Evolutionary conservation across 1,140 invertebrate species (phyloP).

Genomic region (Neuroterus valhalla): DNA sequence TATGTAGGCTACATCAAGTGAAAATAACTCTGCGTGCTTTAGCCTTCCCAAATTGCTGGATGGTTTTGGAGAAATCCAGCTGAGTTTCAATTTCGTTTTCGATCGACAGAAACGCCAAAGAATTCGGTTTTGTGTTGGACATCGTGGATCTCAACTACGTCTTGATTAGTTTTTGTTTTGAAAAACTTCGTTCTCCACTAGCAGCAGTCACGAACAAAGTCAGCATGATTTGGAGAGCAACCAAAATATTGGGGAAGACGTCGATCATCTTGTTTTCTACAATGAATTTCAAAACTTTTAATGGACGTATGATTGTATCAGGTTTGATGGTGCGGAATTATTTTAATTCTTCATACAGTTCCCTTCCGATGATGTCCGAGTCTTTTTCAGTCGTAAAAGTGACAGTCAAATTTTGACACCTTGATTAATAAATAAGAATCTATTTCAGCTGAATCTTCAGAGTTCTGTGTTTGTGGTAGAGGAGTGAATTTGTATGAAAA

Average conservation of each 20-base stretch:
- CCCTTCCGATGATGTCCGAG: neutral
- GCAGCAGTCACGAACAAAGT: slow-evolving; percentile 4
- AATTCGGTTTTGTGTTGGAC: neutral
- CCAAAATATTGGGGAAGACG: neutral
- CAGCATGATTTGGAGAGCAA: neutral
- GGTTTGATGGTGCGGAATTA: neutral
- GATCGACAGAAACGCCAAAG: neutral
- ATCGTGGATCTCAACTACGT: neutral
- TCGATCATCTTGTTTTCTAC: neutral
- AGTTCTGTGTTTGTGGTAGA: neutral
- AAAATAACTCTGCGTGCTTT: slow-evolving; percentile 5
- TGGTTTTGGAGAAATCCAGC: neutral
- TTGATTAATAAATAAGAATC: neutral
- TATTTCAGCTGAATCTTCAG: neutral
- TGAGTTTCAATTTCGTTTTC: neutral
- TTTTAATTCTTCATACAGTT: slow-evolving; percentile 5
- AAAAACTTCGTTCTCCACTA: no score
- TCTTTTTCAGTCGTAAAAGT: neutral
- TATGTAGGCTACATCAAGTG: neutral
- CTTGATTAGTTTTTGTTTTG: neutral
- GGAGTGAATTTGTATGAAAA: neutral
- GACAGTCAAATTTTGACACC: neutral
- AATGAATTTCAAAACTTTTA: neutral
- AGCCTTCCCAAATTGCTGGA: neutral
- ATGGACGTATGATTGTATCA: neutral